phyloP scores from a whole-genome alignment of 1,140 invertebrate genomes.

The Homalodisca vitripennis region DNA sequence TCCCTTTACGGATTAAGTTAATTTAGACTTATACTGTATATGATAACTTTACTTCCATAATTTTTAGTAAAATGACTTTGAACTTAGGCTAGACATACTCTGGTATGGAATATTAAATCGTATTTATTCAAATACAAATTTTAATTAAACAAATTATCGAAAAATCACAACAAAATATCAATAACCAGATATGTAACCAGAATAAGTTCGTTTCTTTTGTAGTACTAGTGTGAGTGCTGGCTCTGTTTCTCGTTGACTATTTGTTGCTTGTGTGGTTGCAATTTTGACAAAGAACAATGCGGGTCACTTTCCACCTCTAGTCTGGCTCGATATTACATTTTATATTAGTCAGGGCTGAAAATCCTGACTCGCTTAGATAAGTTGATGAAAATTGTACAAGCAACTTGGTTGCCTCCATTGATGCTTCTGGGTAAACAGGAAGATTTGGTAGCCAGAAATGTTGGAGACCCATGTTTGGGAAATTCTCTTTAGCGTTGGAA shows the following conservation, averaged over 20 bases:
- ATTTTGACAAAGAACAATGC: conserved; percentile 18
- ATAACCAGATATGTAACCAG: neutral
- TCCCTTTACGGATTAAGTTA: neutral
- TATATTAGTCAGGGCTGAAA: conserved; percentile 28
- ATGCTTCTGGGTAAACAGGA: conserved; percentile 26
- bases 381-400: conserved; percentile 32
- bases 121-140: neutral
- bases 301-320: conserved; percentile 12
- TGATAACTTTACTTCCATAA: neutral
- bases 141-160: neutral
- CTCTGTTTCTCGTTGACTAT: conserved; percentile 27
- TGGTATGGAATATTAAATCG: neutral
- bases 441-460: conserved; percentile 25
- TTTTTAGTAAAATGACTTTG: neutral
- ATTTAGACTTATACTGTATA: neutral
- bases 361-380: conserved; percentile 32
- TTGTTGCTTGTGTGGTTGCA: conserved; percentile 23
- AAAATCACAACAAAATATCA: neutral
- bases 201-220: neutral
- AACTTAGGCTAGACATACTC: neutral
- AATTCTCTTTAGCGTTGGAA: conserved; percentile 9
- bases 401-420: conserved; percentile 22
- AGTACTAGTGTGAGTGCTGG: neutral
- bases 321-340: conserved; percentile 29
- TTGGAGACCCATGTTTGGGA: conserved; percentile 3